phyloP scores from a whole-genome alignment of 1,140 invertebrate genomes.

The Drosophila triauraria region DNA sequence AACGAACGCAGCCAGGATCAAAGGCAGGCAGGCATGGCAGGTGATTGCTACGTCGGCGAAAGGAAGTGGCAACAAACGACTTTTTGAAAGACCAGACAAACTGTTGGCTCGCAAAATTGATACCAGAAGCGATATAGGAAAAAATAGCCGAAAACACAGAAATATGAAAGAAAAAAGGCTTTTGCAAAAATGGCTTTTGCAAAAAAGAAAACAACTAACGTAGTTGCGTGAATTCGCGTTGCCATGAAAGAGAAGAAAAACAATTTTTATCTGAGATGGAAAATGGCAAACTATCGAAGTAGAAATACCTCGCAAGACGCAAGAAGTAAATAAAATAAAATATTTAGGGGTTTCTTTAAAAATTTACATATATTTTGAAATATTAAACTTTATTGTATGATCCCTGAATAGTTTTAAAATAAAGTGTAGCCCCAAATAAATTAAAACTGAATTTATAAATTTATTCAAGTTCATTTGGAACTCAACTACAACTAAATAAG shows the following conservation, averaged over 20 bases:
- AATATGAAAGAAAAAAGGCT: constrained; percentile 38
- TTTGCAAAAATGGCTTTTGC: constrained; percentile 14
- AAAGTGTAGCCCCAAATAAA: background rate
- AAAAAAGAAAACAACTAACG: constrained; percentile 23
- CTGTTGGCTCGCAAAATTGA: constrained; percentile 35
- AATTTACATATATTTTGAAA: background rate
- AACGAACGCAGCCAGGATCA: background rate
- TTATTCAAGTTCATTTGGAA: background rate
- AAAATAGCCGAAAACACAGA: constrained; percentile 20
- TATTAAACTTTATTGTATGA: background rate
- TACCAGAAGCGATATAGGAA: constrained; percentile 32
- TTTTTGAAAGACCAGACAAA: constrained; percentile 53
- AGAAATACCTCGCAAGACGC: background rate
- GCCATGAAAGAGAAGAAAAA: constrained; percentile 22
- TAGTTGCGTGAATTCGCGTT: constrained; percentile 41
- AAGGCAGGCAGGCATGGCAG: background rate
- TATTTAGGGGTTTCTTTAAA: background rate
- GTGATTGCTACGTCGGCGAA: constrained; percentile 25
- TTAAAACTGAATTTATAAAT: too few relatives aligned
- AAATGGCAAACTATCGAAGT: background rate
- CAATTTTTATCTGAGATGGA: background rate
- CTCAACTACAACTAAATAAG: background rate
- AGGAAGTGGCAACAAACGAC: constrained; percentile 30
- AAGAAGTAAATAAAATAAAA: background rate
- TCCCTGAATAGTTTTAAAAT: background rate